These are phyloP conservation scores for Camponotus pennsylvanicus DNA, from an alignment of 1,140 invertebrate genomes.

Conservation along the genomic window DNA sequence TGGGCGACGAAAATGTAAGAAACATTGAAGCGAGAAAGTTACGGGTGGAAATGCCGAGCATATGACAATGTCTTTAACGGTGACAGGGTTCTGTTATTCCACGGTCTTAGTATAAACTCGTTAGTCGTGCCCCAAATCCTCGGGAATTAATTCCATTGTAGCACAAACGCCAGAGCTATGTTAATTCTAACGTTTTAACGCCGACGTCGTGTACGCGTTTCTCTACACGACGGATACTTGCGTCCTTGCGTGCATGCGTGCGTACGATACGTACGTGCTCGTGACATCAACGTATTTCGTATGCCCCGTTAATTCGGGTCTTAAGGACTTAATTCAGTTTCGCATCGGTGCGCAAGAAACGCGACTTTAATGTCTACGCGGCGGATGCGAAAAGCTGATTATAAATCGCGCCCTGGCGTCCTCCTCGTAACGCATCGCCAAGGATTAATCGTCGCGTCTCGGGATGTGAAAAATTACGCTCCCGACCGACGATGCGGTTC, in stretches of 20 bases:
- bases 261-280: not conserved
- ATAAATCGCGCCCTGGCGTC: conserved; percentile 63
- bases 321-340: conserved; percentile 71
- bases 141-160: conserved; percentile 76
- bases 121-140: conserved; percentile 70
- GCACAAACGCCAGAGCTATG: conserved; percentile 64
- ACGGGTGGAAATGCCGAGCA: not conserved
- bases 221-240: not conserved
- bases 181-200: conserved; percentile 74
- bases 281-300: conserved; percentile 35
- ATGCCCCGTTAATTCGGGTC: conserved; percentile 66
- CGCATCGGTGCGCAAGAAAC: conserved; percentile 57
- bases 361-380: conserved; percentile 46
- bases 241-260: not conserved
- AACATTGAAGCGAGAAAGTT: not conserved
- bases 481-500: conserved; percentile 50
- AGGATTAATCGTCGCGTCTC: conserved; percentile 60
- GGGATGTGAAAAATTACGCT: conserved; percentile 59
- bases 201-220: not conserved
- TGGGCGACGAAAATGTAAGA: not conserved
- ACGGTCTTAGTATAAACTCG: conserved; percentile 69
- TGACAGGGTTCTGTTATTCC: conserved; percentile 42
- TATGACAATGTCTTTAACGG: conserved; percentile 48
- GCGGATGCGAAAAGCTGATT: conserved; percentile 63
- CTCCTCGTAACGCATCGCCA: conserved; percentile 8